Base-by-base conservation (phyloP, 2,888 invertebrate genomes). In the Pecten maximus region DNA sequence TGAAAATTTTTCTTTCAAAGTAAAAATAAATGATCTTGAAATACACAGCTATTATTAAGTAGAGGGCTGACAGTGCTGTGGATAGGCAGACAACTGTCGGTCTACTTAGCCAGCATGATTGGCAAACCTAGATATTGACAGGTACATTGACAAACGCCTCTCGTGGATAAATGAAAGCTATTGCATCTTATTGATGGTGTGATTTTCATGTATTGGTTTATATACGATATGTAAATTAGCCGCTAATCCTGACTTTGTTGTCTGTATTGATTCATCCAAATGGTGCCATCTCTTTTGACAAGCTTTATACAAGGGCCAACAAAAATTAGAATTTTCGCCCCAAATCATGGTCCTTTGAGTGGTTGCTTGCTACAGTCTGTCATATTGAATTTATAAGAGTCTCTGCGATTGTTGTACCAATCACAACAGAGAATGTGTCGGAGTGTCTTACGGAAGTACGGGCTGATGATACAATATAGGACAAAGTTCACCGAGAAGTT, bases 401-500 rank as follows among this genome's bases (percentile, higher is more conserved):
- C 88, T 87, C 90, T 44, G 35, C 93, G 87, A 16, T 90, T 87
- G 50, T 92, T 92, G 44, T 92, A 93, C 94, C 94, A 94, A 40
- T 92, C 92, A 90, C 95, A 95, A 87, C 94, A 94, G 40, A 95
- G 92, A 40, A 95, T 93, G 88, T 95, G 94, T 48, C 93, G 93
- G 88, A 96, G 93, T 3, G 98, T 98, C 95, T 97, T 98, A 54
- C 98, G 97, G 96, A 98, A 98, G 95, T 98, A 98, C 95, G 98
- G 98, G 93, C 98, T 98, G 96, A 98, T 98, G 91, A 98, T 97
- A 96, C 98, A 98, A 97, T 98, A 98, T 92, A 98, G 98, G 96
- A 98, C 98, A 97, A 98, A 98, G 60, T 98, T 98, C 92, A 98
- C 97, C 50, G 98, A 98, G 96, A 98, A 98, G 96, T 98, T 98